Evolutionary conservation across 2,888 invertebrate species (phyloP), one percentile per base, ranked within the genome.

Genomic region (Unio pictorum): DNA sequence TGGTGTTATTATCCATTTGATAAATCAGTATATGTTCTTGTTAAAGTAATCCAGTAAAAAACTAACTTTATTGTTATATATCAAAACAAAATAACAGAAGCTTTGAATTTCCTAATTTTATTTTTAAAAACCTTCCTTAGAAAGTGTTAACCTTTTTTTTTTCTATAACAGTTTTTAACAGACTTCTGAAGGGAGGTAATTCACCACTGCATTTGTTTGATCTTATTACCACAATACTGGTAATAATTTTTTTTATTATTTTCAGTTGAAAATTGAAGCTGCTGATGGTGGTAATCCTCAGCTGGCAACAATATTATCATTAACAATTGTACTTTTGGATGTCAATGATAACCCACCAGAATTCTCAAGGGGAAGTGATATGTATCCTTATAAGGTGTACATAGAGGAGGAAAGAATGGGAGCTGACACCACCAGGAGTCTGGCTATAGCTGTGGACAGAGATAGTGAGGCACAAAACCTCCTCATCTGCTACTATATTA

Each of bases 401-500:
- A 76, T 76, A 15, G 71, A 78, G 34, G 75, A 73, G 45, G 82
- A 83, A 54, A 71, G 71, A 56, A 83, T 84, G 63, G 81, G 82
- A 45, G 69, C 75, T 30, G 68, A 71, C 34, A 71, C 73, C 6
- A 69, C 69, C 6, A 75, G 78, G 17, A 81, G 79, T 57, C 81
- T 84, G 30, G 80, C 77, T 70, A 78, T 88, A 20, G 77, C 79
- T 30, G 69, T 86, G 65, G 91, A 90, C 26, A 95, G 95, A 82
- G 94, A 96, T 82, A 93, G 94, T 3, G 95, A 95, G 78, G 95
- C 95, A 81, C 94, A 95, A 0, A 86, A 86, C 66, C 92, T 94
- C 64, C 94, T 95, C 73, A 95, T 97, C n/a, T 98, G 97, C 87
- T 98, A 96, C 88, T 97, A 94, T 86, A 95, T 98, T 65, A 93